Percentiles rank a stretch among this genome's conserved stretches.
Conservation (phyloP, 1,140 invertebrate genomes). For the Odontomachus brunneus region DNA sequence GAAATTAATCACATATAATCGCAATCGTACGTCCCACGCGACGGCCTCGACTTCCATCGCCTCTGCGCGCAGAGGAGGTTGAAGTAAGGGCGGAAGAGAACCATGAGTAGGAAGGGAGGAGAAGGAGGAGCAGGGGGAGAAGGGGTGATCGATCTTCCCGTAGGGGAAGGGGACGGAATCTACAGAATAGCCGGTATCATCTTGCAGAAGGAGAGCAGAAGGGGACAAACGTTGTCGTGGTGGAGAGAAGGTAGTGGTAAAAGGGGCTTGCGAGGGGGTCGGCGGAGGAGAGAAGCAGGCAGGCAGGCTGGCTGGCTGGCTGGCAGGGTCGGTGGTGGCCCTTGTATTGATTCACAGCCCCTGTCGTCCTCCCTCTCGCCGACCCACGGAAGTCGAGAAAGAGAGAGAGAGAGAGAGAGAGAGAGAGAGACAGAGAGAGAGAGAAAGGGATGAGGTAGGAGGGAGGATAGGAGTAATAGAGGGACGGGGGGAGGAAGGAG, state of each 20-base stretch:
- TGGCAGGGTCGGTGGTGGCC: conserved; percentile 76
- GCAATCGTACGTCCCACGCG: conserved; percentile 29
- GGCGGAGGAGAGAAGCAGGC: conserved; percentile 38
- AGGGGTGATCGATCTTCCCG: conserved; percentile 48
- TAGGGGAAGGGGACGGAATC: conserved; percentile 45
- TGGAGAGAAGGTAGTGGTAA: conserved; percentile 44
- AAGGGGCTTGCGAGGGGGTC: conserved; percentile 42
- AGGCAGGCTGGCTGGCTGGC: conserved; percentile 49
- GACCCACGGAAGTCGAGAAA: conserved; percentile 26
- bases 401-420: not conserved
- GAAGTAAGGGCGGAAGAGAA: conserved; percentile 20
- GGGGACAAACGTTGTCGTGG: conserved; percentile 49
- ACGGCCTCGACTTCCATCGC: conserved; percentile 57
- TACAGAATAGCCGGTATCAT: conserved; percentile 65
- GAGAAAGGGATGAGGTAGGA: not conserved
- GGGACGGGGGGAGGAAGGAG: conserved; percentile 43
- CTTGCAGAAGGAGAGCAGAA: conserved; percentile 59
- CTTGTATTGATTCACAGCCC: conserved; percentile 82
- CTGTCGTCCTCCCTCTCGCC: conserved; percentile 71
- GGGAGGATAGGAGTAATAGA: too few relatives aligned
- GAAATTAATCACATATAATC: conserved; percentile 62
- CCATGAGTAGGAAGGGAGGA: not conserved
- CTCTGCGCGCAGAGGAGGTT: conserved; percentile 7
- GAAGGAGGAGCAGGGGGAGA: not conserved
- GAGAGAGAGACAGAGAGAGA: conserved; percentile 3